Conservation (phyloP, 2,797 vertebrate genomes). For the Liasis olivaceus region DNA sequence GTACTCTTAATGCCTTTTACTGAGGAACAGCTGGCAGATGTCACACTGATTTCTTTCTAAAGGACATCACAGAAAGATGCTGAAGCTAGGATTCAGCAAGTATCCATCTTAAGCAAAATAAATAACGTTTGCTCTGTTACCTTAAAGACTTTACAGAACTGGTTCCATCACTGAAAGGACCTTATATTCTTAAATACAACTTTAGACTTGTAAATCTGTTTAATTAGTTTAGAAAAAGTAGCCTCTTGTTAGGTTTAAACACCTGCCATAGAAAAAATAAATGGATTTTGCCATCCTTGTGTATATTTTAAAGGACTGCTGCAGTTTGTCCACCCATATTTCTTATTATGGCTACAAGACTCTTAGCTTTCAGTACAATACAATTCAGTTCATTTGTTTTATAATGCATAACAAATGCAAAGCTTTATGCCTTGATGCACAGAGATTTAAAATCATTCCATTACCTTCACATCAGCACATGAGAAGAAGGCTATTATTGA, state of each 20-base stretch:
- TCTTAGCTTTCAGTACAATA: not conserved
- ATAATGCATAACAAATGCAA: not conserved
- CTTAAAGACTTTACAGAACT: not conserved
- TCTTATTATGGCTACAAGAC: conserved; percentile 1
- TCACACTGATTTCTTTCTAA: conserved; percentile 44
- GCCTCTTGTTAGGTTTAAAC: not conserved
- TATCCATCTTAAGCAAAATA: conserved; percentile 8
- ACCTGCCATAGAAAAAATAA: not conserved
- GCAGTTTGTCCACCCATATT: not conserved
- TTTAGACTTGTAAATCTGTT: conserved; percentile 9
- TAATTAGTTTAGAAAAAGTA: conserved; percentile 41
- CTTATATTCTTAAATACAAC: fast-evolving
- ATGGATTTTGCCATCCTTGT: not conserved
- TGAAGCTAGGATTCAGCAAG: not conserved
- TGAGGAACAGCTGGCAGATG: conserved; percentile 56
- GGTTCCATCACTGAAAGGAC: not conserved
- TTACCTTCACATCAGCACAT: not conserved
- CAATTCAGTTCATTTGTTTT: not conserved
- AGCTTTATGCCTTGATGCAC: not conserved
- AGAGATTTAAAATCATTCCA: not conserved
- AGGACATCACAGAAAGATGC: not conserved
- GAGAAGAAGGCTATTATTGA: not conserved
- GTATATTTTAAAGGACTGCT: conserved; percentile 1
- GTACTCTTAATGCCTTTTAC: conserved; percentile 64
- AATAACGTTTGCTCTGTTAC: not conserved